Percentiles rank a stretch among this genome's conserved stretches.
phyloP scores from a whole-genome alignment of 2,113 vertebrate species.

The Pipa parva region DNA sequence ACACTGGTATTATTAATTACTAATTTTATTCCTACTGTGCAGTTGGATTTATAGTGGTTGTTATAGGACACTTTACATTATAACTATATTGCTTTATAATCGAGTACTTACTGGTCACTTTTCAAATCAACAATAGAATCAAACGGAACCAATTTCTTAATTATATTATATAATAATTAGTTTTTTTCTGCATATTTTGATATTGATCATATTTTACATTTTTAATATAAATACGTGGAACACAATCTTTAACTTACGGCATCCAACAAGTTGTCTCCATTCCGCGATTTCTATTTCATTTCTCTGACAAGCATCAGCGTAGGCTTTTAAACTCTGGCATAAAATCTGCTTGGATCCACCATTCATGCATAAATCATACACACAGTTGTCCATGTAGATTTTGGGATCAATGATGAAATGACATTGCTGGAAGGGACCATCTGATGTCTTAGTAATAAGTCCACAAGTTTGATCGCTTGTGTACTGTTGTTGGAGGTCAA shows the following conservation, averaged over 20 bases:
- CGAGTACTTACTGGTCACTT: too few species aligned
- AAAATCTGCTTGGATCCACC: conserved; percentile 50
- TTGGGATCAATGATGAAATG: conserved; percentile 51
- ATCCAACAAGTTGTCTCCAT: conserved; percentile 54
- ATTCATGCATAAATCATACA: conserved; percentile 60
- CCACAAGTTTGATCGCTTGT: conserved; percentile 52
- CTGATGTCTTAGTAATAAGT: conserved; percentile 42
- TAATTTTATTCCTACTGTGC: too few species aligned
- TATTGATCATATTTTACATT: too few species aligned
- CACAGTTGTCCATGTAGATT: conserved; percentile 57
- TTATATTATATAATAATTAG: background rate
- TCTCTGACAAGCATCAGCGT: conserved; percentile 54
- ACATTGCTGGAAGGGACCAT: conserved; percentile 55
- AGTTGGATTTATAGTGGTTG: too few species aligned
- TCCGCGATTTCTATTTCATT: conserved; percentile 49
- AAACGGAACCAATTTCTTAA: background rate
- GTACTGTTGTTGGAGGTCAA: conserved; percentile 38
- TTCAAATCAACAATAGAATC: too few species aligned
- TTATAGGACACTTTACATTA: too few species aligned
- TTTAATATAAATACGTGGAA: too few species aligned
- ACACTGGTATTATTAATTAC: too few species aligned
- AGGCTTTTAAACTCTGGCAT: conserved; percentile 57
- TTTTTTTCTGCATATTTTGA: background rate
- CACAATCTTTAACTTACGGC: too few species aligned
- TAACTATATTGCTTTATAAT: too few species aligned